A percentile compares a stretch with the other conserved stretches of the same genome.
Evolutionary conservation across 2,797 vertebrate genomes (phyloP).

Genomic region (Mionectes olivaceus): DNA sequence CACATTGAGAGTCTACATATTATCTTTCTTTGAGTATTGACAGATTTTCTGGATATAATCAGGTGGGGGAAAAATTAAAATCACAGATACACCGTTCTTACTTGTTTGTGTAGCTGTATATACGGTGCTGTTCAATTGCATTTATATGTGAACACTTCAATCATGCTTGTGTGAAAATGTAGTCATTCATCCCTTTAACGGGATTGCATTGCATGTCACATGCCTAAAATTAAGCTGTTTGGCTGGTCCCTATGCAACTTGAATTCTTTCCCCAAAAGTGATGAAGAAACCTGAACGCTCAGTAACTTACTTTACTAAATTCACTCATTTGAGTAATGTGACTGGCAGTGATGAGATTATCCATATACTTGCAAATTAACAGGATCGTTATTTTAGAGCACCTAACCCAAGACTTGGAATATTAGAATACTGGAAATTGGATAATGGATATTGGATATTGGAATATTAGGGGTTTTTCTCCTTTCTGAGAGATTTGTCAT

Average conservation of each 20-base stretch:
- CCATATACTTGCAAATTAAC: not conserved
- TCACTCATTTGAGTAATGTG: not conserved
- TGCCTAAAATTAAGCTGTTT: not conserved
- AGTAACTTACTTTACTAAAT: not conserved
- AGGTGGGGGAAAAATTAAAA: not conserved
- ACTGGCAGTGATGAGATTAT: not conserved
- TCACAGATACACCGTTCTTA: not conserved
- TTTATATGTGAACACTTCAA: not conserved
- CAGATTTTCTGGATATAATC: not conserved
- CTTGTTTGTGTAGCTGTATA: not conserved
- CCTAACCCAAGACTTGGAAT: not conserved
- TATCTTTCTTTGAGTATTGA: not conserved
- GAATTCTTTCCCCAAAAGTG: not conserved
- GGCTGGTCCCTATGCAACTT: fast-evolving
- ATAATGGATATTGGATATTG: not conserved
- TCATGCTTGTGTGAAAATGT: not conserved
- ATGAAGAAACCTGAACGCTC: not conserved
- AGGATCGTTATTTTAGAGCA: not conserved
- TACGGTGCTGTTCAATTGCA: not conserved
- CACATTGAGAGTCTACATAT: not conserved
- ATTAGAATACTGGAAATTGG: not conserved
- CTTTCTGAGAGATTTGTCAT: not conserved
- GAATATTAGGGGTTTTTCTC: not conserved
- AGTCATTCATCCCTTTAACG: not conserved
- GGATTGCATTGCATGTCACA: not conserved